A percentile compares a stretch with the other conserved stretches of the same genome.
Evolutionary conservation across 2,888 invertebrate species (phyloP).

Genomic region (Agonopterix alstromeriana): DNA sequence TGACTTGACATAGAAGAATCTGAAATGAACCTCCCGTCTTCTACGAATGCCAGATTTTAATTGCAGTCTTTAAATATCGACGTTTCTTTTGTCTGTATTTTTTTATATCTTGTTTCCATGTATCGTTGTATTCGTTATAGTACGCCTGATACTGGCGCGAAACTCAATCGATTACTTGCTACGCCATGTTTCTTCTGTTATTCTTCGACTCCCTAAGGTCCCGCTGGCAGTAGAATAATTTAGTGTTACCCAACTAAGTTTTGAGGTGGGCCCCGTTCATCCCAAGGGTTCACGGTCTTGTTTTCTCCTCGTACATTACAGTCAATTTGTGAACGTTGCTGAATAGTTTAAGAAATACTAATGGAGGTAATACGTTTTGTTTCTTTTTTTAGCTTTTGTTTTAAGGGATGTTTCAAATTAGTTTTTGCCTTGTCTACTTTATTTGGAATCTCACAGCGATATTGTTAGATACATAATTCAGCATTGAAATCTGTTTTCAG

Average conservation of each 20-base stretch:
- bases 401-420: too few species aligned
- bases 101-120: too few species aligned
- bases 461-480: too few species aligned
- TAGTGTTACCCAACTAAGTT: constrained; percentile 58
- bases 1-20: too few species aligned
- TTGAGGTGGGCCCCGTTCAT: constrained; percentile 41
- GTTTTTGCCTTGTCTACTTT: too few species aligned
- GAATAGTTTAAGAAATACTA: constrained; percentile 15
- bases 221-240: constrained; percentile 48
- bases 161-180: constrained; percentile 38
- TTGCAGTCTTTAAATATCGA: too few species aligned
- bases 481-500: too few species aligned
- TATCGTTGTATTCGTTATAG: too few species aligned
- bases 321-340: constrained; percentile 27
- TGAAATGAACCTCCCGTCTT: too few species aligned
- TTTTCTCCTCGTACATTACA: constrained; percentile 36
- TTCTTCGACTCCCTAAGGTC: constrained; percentile 42
- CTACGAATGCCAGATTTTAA: too few species aligned
- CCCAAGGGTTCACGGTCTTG: constrained; percentile 31
- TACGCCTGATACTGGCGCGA: not conserved
- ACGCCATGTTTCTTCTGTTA: constrained; percentile 46
- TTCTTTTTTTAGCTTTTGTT: not conserved
- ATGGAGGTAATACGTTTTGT: not conserved
- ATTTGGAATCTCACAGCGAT: too few species aligned
- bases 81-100: too few species aligned